These are phyloP conservation scores for Tetragonula clypearis DNA, from an alignment of 1,140 invertebrate species.

Conservation along the genomic window DNA sequence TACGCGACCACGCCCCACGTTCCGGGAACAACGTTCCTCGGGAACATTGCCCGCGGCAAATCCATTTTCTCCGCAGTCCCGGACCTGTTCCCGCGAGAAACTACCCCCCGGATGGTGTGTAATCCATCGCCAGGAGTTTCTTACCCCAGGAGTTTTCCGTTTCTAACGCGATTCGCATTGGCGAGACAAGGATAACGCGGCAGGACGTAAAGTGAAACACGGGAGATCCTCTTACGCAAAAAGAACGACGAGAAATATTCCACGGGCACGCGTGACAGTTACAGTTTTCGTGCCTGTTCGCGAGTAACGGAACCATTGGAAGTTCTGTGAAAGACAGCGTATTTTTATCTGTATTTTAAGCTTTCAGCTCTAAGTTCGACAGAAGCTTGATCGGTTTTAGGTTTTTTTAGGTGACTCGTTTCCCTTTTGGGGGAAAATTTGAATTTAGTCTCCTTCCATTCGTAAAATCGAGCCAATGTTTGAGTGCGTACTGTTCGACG, in stretches of 20 bases:
- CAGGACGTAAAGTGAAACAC: constrained; percentile 17
- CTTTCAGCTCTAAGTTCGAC: not conserved
- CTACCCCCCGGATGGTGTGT: not conserved
- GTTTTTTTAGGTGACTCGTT: not conserved
- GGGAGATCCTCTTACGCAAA: constrained; percentile 23
- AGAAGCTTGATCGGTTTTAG: too few relatives aligned
- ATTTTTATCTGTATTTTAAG: too few relatives aligned
- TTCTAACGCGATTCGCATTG: not conserved
- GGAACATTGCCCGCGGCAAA: not conserved
- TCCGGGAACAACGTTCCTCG: not conserved
- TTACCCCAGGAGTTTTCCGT: constrained; percentile 14
- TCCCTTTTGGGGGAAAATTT: not conserved
- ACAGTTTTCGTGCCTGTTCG: not conserved
- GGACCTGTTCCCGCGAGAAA: not conserved
- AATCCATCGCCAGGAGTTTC: constrained; percentile 14
- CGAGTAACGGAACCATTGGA: not conserved
- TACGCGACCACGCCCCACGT: constrained; percentile 20
- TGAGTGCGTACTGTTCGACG: too few relatives aligned
- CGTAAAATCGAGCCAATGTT: too few relatives aligned
- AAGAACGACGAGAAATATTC: not conserved
- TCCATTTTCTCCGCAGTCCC: constrained; percentile 10
- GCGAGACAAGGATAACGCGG: not conserved
- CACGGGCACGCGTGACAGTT: not conserved
- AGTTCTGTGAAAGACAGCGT: not conserved
- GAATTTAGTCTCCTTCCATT: too few relatives aligned